Conservation (phyloP, 2,797 vertebrate species). For the Serranus cabrilla region DNA sequence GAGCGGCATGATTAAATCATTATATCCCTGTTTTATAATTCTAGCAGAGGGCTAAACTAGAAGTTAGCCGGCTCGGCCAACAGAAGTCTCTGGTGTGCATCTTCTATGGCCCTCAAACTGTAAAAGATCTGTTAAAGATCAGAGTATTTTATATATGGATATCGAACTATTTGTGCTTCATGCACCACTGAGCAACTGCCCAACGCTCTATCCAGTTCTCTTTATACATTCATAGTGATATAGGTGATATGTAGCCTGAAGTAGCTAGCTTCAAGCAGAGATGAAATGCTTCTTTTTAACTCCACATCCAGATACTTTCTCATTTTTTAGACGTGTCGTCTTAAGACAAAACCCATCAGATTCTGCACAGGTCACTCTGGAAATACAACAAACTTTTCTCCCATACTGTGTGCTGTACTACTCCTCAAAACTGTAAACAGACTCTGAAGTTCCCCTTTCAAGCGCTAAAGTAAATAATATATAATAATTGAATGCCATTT, state of each 20-base stretch:
- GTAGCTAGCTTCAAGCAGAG: not conserved
- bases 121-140: no score
- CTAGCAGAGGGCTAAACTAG: no score
- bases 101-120: no score
- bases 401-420: not conserved
- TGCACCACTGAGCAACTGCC: no score
- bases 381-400: not conserved
- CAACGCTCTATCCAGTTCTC: no score
- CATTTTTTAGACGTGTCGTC: not conserved
- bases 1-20: no score
- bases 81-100: no score
- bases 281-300: not conserved
- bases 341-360: not conserved
- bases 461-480: not conserved
- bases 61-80: no score
- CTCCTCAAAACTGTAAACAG: not conserved
- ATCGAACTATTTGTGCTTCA: no score
- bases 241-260: not conserved
- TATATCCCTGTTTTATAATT: no score
- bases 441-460: not conserved
- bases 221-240: no score
- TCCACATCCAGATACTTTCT: not conserved
- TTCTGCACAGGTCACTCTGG: not conserved
- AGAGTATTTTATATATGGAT: no score
- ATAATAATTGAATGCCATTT: not conserved